Percentiles rank a stretch among this genome's conserved stretches.
phyloP scores from a whole-genome alignment of 2,797 vertebrate genomes.

The Rachycentron canadum region DNA sequence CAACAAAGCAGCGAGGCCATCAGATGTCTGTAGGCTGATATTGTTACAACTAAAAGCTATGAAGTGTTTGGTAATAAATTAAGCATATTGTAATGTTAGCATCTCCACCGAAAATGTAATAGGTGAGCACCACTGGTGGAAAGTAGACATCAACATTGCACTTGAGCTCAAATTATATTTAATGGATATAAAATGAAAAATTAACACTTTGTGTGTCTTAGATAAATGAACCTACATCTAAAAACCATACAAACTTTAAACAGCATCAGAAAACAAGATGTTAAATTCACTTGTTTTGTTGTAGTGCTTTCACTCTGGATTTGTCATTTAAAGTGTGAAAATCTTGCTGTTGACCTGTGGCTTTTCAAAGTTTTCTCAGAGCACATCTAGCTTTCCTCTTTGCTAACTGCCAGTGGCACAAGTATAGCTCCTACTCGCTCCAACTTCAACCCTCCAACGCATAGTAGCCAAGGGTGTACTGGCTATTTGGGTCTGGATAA shows the following conservation, averaged over 20 bases:
- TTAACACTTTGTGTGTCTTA: background rate
- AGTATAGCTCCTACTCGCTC: background rate
- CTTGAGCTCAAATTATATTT: background rate
- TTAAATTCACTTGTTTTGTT: background rate
- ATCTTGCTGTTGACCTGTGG: background rate
- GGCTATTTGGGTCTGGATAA: slow-evolving; percentile 81
- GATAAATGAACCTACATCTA: background rate
- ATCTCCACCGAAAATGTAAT: background rate
- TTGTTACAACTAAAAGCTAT: background rate
- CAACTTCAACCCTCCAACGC: background rate
- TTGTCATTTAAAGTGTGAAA: slow-evolving; percentile 4
- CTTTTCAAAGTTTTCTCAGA: slow-evolving; percentile 23
- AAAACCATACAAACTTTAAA: background rate
- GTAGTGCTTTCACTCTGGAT: background rate
- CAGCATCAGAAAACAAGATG: background rate
- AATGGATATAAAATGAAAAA: background rate
- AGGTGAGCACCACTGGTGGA: background rate
- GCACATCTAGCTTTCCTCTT: background rate
- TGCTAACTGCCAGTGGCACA: background rate
- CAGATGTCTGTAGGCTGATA: background rate
- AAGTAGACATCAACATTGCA: background rate
- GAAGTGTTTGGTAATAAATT: background rate
- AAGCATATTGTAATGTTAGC: background rate
- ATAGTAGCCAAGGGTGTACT: slow-evolving; percentile 16
- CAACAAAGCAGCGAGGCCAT: slow-evolving; percentile 15